Conservation (phyloP, 2,797 vertebrate species). For the Acridotheres tristis region DNA sequence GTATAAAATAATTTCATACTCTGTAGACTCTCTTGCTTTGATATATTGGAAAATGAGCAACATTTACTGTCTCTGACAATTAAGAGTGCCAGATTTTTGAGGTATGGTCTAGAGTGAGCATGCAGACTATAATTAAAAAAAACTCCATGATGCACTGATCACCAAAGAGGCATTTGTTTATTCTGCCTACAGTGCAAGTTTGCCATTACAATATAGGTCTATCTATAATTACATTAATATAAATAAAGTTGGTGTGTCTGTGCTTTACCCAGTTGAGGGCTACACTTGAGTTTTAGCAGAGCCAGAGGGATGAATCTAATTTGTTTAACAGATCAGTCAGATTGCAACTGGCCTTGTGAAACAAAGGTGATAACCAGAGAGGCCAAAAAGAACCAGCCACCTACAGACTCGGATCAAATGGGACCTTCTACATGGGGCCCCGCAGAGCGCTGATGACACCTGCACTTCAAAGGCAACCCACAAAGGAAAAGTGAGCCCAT, state of each 20-base stretch:
- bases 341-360: background rate
- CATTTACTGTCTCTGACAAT: background rate
- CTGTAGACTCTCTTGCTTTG: background rate
- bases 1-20: background rate
- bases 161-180: conserved; percentile 21
- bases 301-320: conserved; percentile 21
- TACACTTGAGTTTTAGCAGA: conserved; percentile 5
- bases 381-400: background rate
- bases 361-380: conserved; percentile 12
- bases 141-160: background rate
- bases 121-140: conserved; percentile 25
- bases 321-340: background rate
- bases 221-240: conserved; percentile 37
- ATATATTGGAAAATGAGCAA: conserved; percentile 6
- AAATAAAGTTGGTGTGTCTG: conserved; percentile 27
- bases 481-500: background rate
- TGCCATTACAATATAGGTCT: background rate
- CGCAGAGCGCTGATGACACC: background rate
- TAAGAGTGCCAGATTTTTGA: background rate
- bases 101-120: background rate
- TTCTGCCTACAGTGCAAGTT: conserved; percentile 7
- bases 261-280: background rate
- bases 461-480: background rate
- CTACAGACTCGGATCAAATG: background rate
- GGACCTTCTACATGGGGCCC: rapidly evolving